These are phyloP conservation scores for Pseudomyrmex cubaensis DNA, from an alignment of 1,140 invertebrate species.

Conservation along the genomic window DNA sequence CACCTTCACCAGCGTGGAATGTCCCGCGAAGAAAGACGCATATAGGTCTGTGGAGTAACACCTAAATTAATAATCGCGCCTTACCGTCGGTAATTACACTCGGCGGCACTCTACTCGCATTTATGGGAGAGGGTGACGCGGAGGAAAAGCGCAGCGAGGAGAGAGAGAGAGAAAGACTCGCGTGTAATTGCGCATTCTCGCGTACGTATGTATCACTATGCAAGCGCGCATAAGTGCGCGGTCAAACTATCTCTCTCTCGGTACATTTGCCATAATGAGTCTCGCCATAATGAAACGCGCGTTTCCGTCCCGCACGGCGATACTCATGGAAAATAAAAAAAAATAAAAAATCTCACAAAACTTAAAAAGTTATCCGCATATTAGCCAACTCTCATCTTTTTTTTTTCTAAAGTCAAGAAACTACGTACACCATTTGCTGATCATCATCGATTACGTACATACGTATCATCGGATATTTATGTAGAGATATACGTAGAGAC, in stretches of 20 bases:
- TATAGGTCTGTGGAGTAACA: constrained; percentile 68
- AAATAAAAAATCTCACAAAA: background rate
- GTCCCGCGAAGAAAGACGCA: background rate
- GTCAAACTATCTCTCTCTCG: constrained; percentile 12
- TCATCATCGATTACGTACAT: constrained; percentile 22
- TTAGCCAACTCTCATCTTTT: too few species aligned
- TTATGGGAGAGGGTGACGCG: background rate
- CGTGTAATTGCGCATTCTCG: constrained; percentile 64
- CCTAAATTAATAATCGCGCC: constrained; percentile 70
- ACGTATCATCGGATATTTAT: constrained; percentile 4
- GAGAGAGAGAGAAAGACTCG: background rate
- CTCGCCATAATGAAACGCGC: constrained; percentile 48
- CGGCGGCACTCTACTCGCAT: background rate
- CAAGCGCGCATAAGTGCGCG: constrained; percentile 51
- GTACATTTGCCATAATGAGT: constrained; percentile 73
- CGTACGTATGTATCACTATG: constrained; percentile 28
- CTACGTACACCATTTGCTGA: background rate
- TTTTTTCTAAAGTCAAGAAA: background rate
- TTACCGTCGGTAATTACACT: constrained; percentile 65
- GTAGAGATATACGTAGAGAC: background rate
- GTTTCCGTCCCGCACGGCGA: background rate
- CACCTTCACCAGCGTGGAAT: background rate
- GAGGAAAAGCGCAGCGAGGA: background rate
- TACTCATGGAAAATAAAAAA: background rate
- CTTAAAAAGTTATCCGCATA: too few species aligned